A percentile compares a stretch with the other conserved stretches of the same genome.
Conservation (phyloP, 2,113 vertebrate species). For the Labrus mixtus region DNA sequence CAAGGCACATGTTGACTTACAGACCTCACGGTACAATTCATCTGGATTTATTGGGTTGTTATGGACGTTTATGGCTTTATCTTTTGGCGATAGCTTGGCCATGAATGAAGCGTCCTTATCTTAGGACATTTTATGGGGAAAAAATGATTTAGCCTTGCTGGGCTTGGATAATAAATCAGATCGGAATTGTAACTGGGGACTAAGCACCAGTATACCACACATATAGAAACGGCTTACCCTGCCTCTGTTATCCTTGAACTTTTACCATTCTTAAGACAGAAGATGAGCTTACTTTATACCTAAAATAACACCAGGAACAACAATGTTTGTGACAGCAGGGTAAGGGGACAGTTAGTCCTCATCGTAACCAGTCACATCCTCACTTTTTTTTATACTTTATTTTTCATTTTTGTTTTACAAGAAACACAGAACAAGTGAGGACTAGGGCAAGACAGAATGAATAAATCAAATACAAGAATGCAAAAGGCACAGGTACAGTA, state of each 20-base stretch:
- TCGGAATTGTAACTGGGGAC: background rate
- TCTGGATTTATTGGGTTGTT: constrained; percentile 30
- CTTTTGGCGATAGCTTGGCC: constrained; percentile 6
- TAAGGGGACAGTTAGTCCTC: background rate
- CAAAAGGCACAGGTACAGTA: too few relatives aligned
- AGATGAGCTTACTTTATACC: background rate
- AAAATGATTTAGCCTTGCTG: background rate
- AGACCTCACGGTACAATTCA: background rate
- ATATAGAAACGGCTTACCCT: too few relatives aligned
- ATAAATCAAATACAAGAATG: too few relatives aligned
- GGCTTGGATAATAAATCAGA: constrained; percentile 12
- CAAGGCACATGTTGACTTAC: background rate
- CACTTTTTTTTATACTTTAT: too few relatives aligned
- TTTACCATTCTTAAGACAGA: too few relatives aligned
- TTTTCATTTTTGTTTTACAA: too few relatives aligned
- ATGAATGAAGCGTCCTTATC: constrained; percentile 22
- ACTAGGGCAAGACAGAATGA: too few relatives aligned
- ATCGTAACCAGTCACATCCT: constrained; percentile 1
- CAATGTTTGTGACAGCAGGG: background rate
- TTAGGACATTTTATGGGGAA: constrained; percentile 21
- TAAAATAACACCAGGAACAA: too few relatives aligned
- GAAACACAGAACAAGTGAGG: too few relatives aligned
- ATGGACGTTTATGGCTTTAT: constrained; percentile 23
- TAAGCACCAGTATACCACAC: background rate
- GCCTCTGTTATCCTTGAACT: too few relatives aligned